Evolutionary conservation across 2,797 vertebrate species (phyloP), one percentile per base, ranked within the genome.

Genomic region (Cirrhinus mrigala): DNA sequence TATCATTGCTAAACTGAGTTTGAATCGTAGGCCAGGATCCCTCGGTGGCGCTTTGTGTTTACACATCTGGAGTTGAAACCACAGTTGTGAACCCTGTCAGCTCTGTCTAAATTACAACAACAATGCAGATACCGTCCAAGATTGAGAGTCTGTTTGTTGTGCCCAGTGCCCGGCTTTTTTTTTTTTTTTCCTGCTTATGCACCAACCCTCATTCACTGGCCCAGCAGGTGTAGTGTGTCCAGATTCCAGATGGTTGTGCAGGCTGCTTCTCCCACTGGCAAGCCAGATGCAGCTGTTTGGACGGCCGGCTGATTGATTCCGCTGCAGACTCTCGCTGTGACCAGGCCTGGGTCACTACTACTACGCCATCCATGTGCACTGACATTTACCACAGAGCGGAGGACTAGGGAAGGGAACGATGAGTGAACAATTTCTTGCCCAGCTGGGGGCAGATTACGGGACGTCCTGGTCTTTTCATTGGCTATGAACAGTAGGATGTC

Each of bases 191-290:
- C 24, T 15, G 90, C 86, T 91, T 75, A 29, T 62, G 44, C 78
- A 84, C 71, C 77, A 46, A 86, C 78, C 88, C 90, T 91, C 89
- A 92, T 93, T 90, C 93, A 92, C 87, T 92, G 90, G 81, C 92
- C 86, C 92, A 93, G 91, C 92, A 94, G 91, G 91, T 91, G 91
- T 88, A 87, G 89, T 89, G 89, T 44, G 91, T 92, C 90, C 89
- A 69, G 87, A 85, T 90, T 93, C 91, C 93, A 94, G 92, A 94
- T 93, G 93, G 92, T 92, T 92, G 90, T 90, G 89, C 92, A 91
- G 92, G 91, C 91, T 88, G 92, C 91, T 92, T 90, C 88, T 91
- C 89, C 91, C 92, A 90, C 91, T 91, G 88, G 91, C 89, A 90
- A 89, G 92, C 91, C 93, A 93, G 92, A 92, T 94, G 92, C 92